Evolutionary conservation across 2,797 vertebrate genomes (phyloP).

Genomic region (Urosaurus nigricauda): DNA sequence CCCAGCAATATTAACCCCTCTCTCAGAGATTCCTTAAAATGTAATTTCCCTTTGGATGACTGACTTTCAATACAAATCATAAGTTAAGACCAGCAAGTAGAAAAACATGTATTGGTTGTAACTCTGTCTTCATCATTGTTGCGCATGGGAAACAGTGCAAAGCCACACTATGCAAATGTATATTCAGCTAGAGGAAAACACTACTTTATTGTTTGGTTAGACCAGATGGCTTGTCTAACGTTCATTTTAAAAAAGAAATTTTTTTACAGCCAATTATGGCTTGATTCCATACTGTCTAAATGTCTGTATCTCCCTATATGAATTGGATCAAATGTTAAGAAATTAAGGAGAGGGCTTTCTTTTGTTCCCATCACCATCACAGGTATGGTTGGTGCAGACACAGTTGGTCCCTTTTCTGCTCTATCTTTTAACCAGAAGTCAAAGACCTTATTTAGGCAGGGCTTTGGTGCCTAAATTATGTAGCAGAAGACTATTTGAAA

Average conservation of each 20-base stretch:
- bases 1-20: conserved; percentile 46
- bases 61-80: conserved; percentile 41
- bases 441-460: too few species aligned
- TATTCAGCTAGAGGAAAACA: background rate
- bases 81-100: conserved; percentile 35
- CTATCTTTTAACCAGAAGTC: too few species aligned
- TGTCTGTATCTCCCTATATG: too few species aligned
- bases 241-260: background rate
- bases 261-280: background rate
- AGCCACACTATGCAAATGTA: rapidly evolving
- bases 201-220: conserved; percentile 21
- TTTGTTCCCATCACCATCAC: too few species aligned
- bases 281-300: background rate
- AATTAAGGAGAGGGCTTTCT: too few species aligned
- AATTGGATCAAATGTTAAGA: too few species aligned
- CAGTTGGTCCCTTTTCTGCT: too few species aligned
- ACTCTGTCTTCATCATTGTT: background rate
- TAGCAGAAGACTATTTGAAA: too few species aligned
- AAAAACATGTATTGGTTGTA: conserved; percentile 43
- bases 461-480: too few species aligned
- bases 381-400: too few species aligned
- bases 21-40: conserved; percentile 47
- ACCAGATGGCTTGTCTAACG: background rate
- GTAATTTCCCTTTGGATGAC: conserved; percentile 33
- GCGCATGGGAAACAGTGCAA: background rate